A percentile compares a stretch with the other conserved stretches of the same genome.
These are phyloP conservation scores for Microcebus murinus DNA, from an alignment of 2,113 vertebrate genomes.

Conservation along the genomic window DNA sequence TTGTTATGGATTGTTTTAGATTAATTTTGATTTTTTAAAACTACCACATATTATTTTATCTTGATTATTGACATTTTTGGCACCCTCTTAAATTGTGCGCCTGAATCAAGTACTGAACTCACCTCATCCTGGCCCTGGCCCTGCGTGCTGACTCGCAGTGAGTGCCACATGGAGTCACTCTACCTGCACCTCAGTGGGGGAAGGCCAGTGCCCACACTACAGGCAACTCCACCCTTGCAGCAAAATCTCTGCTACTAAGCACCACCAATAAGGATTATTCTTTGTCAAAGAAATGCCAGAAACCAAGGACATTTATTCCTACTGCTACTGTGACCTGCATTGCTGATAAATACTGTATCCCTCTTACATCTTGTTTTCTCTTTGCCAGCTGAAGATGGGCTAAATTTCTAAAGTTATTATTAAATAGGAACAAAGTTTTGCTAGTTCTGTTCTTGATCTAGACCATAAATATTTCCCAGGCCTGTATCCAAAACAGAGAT, in stretches of 20 bases:
- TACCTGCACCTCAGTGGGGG: neutral
- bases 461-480: neutral
- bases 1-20: neutral
- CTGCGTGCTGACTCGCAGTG: neutral
- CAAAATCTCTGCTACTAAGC: neutral
- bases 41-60: neutral
- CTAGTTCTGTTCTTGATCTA: constrained; percentile 45
- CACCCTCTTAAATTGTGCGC: neutral
- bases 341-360: constrained; percentile 1
- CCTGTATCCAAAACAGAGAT: neutral
- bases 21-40: constrained; percentile 20
- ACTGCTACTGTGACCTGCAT: neutral
- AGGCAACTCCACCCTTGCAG: neutral
- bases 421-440: constrained; percentile 40
- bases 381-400: neutral
- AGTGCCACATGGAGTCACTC: neutral
- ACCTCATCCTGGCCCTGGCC: neutral
- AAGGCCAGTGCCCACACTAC: neutral
- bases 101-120: neutral
- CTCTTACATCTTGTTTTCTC: constrained; percentile 38
- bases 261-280: neutral
- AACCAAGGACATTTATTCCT: constrained; percentile 32
- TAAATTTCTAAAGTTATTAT: constrained; percentile 52
- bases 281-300: constrained; percentile 40
- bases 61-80: neutral